Evolutionary conservation across 2,888 invertebrate genomes (phyloP).

Genomic region (Dichetophora obliterata): DNA sequence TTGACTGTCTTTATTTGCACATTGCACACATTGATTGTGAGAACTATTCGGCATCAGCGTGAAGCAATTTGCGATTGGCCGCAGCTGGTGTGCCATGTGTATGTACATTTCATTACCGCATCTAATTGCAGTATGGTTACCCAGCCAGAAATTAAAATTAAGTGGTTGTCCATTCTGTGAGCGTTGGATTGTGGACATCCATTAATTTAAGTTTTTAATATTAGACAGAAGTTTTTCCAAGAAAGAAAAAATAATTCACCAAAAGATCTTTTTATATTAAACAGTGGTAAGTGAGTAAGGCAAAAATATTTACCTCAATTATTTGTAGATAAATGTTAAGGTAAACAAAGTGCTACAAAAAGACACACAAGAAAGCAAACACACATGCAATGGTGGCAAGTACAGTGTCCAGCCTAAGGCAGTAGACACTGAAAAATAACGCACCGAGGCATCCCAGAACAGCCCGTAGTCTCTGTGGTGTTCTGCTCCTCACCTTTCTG

Average conservation of each 20-base stretch:
- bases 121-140: too few species aligned
- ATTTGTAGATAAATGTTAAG: background rate
- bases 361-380: background rate
- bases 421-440: background rate
- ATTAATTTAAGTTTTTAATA: too few species aligned
- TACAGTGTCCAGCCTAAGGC: background rate
- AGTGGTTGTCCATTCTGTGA: too few species aligned
- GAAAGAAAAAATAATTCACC: background rate
- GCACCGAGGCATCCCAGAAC: background rate
- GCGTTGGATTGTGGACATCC: too few species aligned
- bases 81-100: too few species aligned
- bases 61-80: too few species aligned
- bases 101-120: too few species aligned
- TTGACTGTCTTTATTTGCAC: too few species aligned
- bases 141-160: too few species aligned
- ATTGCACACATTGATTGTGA: too few species aligned
- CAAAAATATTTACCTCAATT: background rate
- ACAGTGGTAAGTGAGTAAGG: too few species aligned
- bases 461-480: background rate
- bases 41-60: too few species aligned
- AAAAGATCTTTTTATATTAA: background rate
- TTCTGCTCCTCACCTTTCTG: slow-evolving; percentile 4
- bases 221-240: background rate
- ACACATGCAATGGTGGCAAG: background rate
- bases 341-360: background rate